Conservation (phyloP, 2,888 invertebrate species). For the Diaprepes abbreviatus region DNA sequence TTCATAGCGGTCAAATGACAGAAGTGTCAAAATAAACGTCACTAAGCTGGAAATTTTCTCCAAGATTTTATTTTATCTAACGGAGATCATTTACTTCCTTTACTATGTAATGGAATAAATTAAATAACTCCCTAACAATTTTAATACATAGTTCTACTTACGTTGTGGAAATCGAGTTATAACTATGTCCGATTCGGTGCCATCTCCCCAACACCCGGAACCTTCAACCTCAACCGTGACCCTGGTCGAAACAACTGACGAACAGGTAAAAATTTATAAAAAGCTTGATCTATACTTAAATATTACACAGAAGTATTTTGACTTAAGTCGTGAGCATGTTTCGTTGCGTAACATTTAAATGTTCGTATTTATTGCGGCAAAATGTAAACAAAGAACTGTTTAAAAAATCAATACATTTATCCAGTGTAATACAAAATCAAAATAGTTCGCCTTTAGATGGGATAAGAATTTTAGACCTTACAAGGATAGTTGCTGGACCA, state of each 20-base stretch:
- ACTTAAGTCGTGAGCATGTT: constrained; percentile 21
- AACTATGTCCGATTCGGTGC: constrained; percentile 57
- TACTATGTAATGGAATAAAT: constrained; percentile 24
- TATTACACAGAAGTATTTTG: background rate
- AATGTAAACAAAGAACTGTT: constrained; percentile 22
- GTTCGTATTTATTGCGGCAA: background rate
- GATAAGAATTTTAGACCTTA: constrained; percentile 83
- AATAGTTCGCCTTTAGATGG: constrained; percentile 75
- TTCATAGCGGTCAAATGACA: no score
- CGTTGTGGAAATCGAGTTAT: constrained; percentile 2
- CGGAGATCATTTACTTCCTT: background rate
- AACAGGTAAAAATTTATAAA: constrained; percentile 59
- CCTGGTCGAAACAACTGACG: constrained; percentile 60
- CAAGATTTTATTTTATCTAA: constrained; percentile 10
- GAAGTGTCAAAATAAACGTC: constrained; percentile 20
- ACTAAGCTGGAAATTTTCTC: background rate
- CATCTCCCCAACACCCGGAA: constrained; percentile 57
- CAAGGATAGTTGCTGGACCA: constrained; percentile 93
- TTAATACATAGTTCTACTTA: constrained; percentile 4
- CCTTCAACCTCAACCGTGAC: constrained; percentile 61
- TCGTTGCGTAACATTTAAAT: background rate
- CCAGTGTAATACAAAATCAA: background rate
- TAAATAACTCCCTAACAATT: background rate
- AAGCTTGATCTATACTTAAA: constrained; percentile 1
- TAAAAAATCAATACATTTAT: constrained; percentile 26